phyloP scores from a whole-genome alignment of 2,888 invertebrate species.

The Dynastes hyllus region DNA sequence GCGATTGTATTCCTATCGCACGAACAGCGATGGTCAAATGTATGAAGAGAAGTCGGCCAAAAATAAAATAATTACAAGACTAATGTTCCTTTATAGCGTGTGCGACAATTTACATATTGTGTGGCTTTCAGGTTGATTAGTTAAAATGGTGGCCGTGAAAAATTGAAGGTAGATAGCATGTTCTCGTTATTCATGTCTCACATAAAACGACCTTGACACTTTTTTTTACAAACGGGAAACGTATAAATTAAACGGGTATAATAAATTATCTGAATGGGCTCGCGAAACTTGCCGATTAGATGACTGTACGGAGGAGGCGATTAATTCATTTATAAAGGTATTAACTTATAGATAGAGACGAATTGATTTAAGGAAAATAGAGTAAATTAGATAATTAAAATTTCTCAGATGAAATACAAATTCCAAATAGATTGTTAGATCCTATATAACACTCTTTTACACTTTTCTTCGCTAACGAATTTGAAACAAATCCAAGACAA shows the following conservation, averaged over 20 bases:
- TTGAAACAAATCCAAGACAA: too few relatives aligned
- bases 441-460: too few relatives aligned
- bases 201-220: slow-evolving; percentile 14
- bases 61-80: slow-evolving; percentile 13
- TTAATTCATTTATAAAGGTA: not conserved
- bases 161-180: slow-evolving; percentile 28
- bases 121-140: not conserved
- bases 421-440: too few relatives aligned
- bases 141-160: slow-evolving; percentile 21
- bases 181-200: slow-evolving; percentile 19
- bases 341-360: not conserved
- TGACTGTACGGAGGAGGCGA: not conserved
- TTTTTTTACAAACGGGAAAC: slow-evolving; percentile 15
- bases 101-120: not conserved
- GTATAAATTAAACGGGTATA: slow-evolving; percentile 17
- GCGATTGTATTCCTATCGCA: too few relatives aligned
- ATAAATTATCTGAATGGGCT: slow-evolving; percentile 10
- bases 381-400: too few relatives aligned
- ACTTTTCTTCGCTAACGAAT: too few relatives aligned
- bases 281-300: not conserved
- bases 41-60: not conserved
- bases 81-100: slow-evolving; percentile 20
- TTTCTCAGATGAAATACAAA: too few relatives aligned
- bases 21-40: too few relatives aligned
- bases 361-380: not conserved